These are phyloP conservation scores for Hoplodrina blanda DNA, from an alignment of 2,888 invertebrate genomes.

Conservation along the genomic window DNA sequence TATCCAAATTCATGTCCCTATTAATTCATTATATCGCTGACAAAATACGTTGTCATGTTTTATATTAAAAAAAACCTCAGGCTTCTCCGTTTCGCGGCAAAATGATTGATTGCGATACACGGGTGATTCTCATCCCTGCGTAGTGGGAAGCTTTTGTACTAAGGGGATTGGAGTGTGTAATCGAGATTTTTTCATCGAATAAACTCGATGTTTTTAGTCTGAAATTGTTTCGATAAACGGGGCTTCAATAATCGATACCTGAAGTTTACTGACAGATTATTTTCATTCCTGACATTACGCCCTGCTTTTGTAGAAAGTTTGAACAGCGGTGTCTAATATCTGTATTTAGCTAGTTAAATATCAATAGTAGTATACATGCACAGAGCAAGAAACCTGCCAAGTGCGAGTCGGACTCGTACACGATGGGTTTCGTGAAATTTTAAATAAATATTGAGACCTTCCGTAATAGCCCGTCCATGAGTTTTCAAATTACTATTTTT, in stretches of 20 bases:
- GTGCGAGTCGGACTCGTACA: too few species aligned
- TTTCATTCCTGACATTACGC: too few species aligned
- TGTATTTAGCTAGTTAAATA: too few species aligned
- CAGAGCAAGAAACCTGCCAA: too few species aligned
- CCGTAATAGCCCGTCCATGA: too few species aligned
- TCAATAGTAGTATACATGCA: too few species aligned
- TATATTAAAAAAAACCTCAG: constrained; percentile 70
- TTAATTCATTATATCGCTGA: constrained; percentile 59
- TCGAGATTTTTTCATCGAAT: constrained; percentile 34
- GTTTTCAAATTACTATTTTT: too few species aligned
- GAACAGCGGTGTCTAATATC: too few species aligned
- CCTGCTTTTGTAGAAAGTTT: too few species aligned
- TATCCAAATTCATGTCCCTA: constrained; percentile 58
- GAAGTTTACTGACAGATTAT: too few species aligned
- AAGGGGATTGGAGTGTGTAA: constrained; percentile 34
- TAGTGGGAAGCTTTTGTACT: constrained; percentile 36
- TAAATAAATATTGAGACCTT: too few species aligned
- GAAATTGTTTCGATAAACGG: constrained; percentile 12
- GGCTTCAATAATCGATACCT: not conserved
- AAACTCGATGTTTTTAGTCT: not conserved
- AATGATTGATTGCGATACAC: constrained; percentile 73
- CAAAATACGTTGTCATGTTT: constrained; percentile 71
- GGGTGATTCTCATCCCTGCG: constrained; percentile 25
- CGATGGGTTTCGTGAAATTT: too few species aligned
- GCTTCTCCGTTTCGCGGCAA: constrained; percentile 65